Percentiles rank a stretch among this genome's conserved stretches.
Evolutionary conservation across 1,140 invertebrate species (phyloP).

Genomic region (Drosophila orena): DNA sequence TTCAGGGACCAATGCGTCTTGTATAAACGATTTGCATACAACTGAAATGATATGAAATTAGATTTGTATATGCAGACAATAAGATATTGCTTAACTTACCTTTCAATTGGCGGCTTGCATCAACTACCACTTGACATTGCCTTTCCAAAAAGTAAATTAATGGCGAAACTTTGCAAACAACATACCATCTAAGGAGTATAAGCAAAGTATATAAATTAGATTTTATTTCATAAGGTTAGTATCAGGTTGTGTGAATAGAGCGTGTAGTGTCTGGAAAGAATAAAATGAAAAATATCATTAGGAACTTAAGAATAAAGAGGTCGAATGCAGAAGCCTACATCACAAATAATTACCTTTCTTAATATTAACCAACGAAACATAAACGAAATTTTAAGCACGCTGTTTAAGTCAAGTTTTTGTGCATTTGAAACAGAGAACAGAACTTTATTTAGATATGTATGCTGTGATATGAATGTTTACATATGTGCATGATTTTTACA

Average conservation of each 20-base stretch:
- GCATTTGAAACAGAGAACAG: slow-evolving; percentile 79
- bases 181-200: slow-evolving; percentile 38
- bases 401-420: slow-evolving; percentile 15
- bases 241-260: background rate
- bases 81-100: slow-evolving; percentile 6
- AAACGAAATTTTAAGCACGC: slow-evolving; percentile 6
- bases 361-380: slow-evolving; percentile 2
- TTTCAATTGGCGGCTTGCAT: slow-evolving; percentile 27
- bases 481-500: slow-evolving; percentile 48
- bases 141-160: slow-evolving; percentile 24
- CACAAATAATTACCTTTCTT: slow-evolving; percentile 8
- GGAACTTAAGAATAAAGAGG: background rate
- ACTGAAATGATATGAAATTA: slow-evolving; percentile 29
- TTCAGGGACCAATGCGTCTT: slow-evolving; percentile 42
- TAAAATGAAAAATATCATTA: background rate
- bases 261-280: slow-evolving; percentile 6
- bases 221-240: too few species aligned
- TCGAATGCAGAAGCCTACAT: background rate
- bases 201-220: background rate
- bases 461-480: slow-evolving; percentile 35
- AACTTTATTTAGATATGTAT: slow-evolving; percentile 77
- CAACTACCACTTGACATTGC: slow-evolving; percentile 29
- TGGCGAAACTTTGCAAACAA: slow-evolving; percentile 30
- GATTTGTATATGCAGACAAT: too few species aligned
- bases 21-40: slow-evolving; percentile 54